Evolutionary conservation across 2,797 vertebrate species (phyloP).

Genomic region (Pogoniulus pusillus): DNA sequence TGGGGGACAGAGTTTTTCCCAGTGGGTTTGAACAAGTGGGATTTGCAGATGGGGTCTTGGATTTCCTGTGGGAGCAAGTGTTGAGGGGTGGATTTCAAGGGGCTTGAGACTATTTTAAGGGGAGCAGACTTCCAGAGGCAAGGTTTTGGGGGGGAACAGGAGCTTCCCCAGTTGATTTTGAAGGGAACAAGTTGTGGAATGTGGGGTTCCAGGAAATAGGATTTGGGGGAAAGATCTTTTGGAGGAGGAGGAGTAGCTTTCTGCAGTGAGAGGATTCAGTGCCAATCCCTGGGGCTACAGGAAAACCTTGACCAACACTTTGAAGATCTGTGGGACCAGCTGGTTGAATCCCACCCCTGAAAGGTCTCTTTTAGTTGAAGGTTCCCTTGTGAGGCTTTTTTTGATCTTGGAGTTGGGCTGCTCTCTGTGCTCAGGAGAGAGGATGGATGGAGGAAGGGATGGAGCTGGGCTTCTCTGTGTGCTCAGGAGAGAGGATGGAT

Average conservation of each 20-base stretch:
- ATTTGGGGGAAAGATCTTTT: rapidly evolving
- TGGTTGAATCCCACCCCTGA: not conserved
- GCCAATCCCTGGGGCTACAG: not conserved
- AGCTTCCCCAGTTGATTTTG: not conserved
- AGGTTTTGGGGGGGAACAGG: not conserved
- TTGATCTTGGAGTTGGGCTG: too few relatives aligned
- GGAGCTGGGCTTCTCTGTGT: rapidly evolving
- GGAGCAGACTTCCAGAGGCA: not conserved
- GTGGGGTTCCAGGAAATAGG: not conserved
- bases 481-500: not conserved
- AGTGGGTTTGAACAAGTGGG: not conserved
- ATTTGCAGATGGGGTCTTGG: not conserved
- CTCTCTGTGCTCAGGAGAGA: too few relatives aligned
- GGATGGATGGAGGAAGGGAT: too few relatives aligned
- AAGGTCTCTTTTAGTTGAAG: not conserved
- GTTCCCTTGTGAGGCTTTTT: not conserved
- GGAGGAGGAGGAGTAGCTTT: not conserved
- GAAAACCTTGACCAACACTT: not conserved
- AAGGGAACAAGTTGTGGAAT: not conserved
- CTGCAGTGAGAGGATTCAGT: not conserved
- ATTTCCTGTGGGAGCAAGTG: not conserved
- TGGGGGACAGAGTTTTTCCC: not conserved
- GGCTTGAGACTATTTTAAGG: not conserved
- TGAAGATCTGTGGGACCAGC: not conserved
- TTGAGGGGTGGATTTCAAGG: not conserved